phyloP scores from a whole-genome alignment of 2,888 invertebrate species.

The Lordiphosa andalusiaca region DNA sequence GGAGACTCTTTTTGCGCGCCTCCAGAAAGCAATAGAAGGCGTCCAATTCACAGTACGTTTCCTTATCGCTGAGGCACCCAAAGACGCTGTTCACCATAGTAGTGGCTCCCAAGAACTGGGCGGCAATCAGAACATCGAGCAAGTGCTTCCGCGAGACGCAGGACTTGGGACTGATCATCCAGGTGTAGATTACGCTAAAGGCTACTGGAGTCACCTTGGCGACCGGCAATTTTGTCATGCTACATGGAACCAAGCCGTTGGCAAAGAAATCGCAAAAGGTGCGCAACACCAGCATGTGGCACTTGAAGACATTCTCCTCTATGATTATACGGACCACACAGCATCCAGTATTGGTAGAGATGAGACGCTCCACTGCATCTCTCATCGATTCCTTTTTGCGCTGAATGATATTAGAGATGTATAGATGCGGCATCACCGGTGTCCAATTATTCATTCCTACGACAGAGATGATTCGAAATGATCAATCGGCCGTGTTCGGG shows the following conservation, averaged over 20 bases:
- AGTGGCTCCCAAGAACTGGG: neutral
- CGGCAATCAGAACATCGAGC: neutral
- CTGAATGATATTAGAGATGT: neutral
- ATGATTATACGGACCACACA: no score
- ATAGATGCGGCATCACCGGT: neutral
- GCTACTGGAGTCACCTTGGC: neutral
- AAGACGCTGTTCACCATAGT: neutral
- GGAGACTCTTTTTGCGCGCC: neutral
- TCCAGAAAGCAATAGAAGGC: conserved; percentile 2
- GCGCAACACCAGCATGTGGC: neutral
- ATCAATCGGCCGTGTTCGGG: no score
- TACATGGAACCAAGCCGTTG: neutral
- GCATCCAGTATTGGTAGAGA: neutral
- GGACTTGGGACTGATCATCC: neutral
- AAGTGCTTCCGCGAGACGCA: neutral
- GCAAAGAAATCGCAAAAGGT: neutral
- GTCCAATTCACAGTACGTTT: neutral
- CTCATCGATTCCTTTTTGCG: neutral
- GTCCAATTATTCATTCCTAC: neutral
- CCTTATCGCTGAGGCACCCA: neutral
- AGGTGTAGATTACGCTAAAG: conserved; percentile 9
- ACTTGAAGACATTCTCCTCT: no score
- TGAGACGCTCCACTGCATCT: neutral
- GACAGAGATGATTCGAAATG: no score
- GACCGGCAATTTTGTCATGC: neutral